Base-by-base conservation (phyloP, 2,113 vertebrate species). In the Archocentrus centrarchus region DNA sequence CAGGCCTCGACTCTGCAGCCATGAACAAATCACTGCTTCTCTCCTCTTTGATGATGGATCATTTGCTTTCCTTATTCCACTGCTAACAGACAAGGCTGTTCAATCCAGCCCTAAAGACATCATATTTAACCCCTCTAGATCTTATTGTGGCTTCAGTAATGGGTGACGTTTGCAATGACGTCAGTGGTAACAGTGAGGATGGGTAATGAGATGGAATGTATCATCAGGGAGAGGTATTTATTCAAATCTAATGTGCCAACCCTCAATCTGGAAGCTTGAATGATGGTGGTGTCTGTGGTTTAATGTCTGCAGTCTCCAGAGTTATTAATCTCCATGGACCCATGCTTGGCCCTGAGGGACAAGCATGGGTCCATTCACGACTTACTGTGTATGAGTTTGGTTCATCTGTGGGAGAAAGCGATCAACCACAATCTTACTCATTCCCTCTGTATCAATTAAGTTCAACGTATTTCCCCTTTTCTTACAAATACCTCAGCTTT, bases 291-390 rank as follows among this genome's bases (percentile, higher is more conserved):
- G 86, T 91, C 85, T 91, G 77, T 82, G 76, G 64, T 80, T 81
- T 73, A 80, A 79, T 84, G 89, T 88, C 84, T 84, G 79, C 57
- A 30, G 77, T 27, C 44, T 78, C 53, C 78, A 62, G 78, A 59
- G 76, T 91, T 90, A 93, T 95, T 89, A 94, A 94, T 94, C 92
- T 94, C 88, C 15, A 77, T 82, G 84, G 86, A 92, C 82, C 82
- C 76, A 86, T 81, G 24, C 8, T 1, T 15, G 22, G 60, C 78
- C 82, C 22, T 77, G 27, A 64, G 55, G n/a, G 80, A 93, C 80
- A 85, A 85, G 61, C 68, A 70, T 76, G 77, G 77, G 27, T 87
- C 22, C 18, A 18, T 76, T 79, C 81, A 88, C 32, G 62, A 77
- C 82, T 88, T 17, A 47, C 79, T 50, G 86, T 75, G 84, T 64